Conservation (phyloP, 2,888 invertebrate genomes). For the Crossocerus cetratus region DNA sequence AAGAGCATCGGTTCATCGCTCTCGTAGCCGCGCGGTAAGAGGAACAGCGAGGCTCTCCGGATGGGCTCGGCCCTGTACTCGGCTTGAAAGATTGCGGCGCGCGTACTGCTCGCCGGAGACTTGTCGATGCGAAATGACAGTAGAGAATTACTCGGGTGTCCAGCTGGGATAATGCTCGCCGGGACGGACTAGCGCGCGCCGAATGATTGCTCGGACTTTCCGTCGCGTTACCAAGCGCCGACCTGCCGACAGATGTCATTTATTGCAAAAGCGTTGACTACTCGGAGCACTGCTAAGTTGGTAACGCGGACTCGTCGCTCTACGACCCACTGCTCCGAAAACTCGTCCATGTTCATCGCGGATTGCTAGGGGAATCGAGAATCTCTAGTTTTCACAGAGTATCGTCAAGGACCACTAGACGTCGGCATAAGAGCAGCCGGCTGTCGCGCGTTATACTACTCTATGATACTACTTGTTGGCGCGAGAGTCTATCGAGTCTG, state of each 20-base stretch:
- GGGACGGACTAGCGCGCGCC: constrained; percentile 48
- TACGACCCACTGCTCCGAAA: constrained; percentile 22
- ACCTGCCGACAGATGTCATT: constrained; percentile 58
- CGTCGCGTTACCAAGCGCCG: constrained; percentile 45
- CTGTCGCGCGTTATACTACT: no score
- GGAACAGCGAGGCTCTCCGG: constrained; percentile 31
- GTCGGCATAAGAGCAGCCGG: no score
- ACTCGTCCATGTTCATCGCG: neutral
- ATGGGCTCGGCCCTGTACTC: constrained; percentile 36
- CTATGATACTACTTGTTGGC: no score
- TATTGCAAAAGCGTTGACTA: constrained; percentile 40
- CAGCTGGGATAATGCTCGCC: constrained; percentile 67
- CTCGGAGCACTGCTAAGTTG: constrained; percentile 21
- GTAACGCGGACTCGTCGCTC: no score
- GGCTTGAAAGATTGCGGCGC: constrained; percentile 45
- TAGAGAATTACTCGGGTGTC: constrained; percentile 65
- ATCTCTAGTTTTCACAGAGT: no score
- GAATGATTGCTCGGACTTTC: constrained; percentile 50
- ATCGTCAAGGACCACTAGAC: no score
- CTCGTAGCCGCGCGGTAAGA: constrained; percentile 24
- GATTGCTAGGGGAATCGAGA: no score
- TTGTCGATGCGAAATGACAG: constrained; percentile 63
- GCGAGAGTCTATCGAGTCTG: no score
- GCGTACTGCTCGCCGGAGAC: constrained; percentile 42
- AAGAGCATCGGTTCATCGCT: constrained; percentile 16